Evolutionary conservation across 2,113 vertebrate species (phyloP).

Genomic region (Trichomycterus rosablanca): DNA sequence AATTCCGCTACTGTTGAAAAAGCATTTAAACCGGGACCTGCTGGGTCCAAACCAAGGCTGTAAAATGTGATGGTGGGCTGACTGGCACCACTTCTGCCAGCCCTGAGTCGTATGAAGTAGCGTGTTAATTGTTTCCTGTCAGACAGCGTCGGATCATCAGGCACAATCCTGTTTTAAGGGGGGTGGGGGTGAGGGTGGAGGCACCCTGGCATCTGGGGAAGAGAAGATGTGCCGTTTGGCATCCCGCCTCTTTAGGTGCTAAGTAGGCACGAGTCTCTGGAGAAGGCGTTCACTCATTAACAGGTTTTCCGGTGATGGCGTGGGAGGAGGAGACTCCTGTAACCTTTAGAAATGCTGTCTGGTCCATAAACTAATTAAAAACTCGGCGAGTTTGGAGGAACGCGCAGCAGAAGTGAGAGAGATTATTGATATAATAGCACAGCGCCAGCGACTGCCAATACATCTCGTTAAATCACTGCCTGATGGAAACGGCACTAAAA

Average conservation of each 20-base stretch:
- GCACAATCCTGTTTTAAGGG: too few species aligned
- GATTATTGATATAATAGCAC: constrained; percentile 67
- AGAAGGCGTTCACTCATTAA: constrained; percentile 57
- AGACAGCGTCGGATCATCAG: too few species aligned
- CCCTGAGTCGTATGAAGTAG: too few species aligned
- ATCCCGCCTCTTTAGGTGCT: too few species aligned
- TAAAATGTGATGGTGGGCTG: constrained; percentile 21
- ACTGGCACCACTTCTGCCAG: constrained; percentile 4
- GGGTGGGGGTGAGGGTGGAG: too few species aligned
- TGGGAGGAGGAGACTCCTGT: constrained; percentile 48
- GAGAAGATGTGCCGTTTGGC: too few species aligned
- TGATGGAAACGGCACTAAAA: constrained; percentile 43
- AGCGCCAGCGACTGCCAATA: constrained; percentile 55
- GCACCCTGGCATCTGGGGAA: not conserved
- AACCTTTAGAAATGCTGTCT: constrained; percentile 71
- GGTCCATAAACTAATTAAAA: constrained; percentile 76
- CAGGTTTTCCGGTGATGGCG: constrained; percentile 55
- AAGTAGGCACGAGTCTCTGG: too few species aligned
- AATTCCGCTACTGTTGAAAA: constrained; percentile 5
- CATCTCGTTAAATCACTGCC: constrained; percentile 29
- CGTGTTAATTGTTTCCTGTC: too few species aligned
- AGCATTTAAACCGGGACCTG: constrained; percentile 9
- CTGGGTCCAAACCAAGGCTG: constrained; percentile 19
- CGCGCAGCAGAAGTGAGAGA: constrained; percentile 8
- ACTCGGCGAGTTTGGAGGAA: constrained; percentile 60